Evolutionary conservation across 2,888 invertebrate species (phyloP).

Genomic region (Agrotis exclamationis): DNA sequence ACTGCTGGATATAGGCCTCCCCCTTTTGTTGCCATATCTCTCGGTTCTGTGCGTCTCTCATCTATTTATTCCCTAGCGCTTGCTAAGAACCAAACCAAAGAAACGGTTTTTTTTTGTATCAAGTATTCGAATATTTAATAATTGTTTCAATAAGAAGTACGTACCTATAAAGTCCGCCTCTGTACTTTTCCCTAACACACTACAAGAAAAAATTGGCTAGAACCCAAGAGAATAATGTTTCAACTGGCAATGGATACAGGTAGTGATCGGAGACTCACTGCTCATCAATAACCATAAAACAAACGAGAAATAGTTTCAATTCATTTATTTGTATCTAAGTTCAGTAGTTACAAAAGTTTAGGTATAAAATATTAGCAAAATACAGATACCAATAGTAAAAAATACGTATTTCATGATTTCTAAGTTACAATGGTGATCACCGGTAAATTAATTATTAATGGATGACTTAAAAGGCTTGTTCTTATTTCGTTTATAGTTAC

Average conservation of each 20-base stretch:
- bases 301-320: slow-evolving; percentile 65
- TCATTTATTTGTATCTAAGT: slow-evolving; percentile 81
- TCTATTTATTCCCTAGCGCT: too few relatives aligned
- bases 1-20: too few relatives aligned
- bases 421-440: slow-evolving; percentile 45
- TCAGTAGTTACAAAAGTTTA: slow-evolving; percentile 75
- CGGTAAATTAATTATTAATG: slow-evolving; percentile 44
- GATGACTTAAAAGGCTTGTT: slow-evolving; percentile 41
- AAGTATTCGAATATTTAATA: too few relatives aligned
- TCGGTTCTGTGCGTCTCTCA: too few relatives aligned
- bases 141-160: too few relatives aligned
- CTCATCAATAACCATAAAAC: slow-evolving; percentile 52
- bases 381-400: slow-evolving; percentile 76
- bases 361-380: slow-evolving; percentile 76
- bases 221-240: slow-evolving; percentile 69
- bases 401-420: slow-evolving; percentile 65
- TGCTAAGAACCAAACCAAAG: too few relatives aligned
- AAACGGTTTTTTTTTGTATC: too few relatives aligned
- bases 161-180: slow-evolving; percentile 62
- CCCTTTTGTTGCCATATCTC: too few relatives aligned
- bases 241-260: slow-evolving; percentile 61
- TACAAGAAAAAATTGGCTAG: slow-evolving; percentile 74
- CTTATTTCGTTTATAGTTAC: slow-evolving; percentile 39
- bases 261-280: slow-evolving; percentile 44
- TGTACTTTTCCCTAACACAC: slow-evolving; percentile 67